phyloP scores from a whole-genome alignment of 2,797 vertebrate genomes.

The Philypnodon macrostomus region DNA sequence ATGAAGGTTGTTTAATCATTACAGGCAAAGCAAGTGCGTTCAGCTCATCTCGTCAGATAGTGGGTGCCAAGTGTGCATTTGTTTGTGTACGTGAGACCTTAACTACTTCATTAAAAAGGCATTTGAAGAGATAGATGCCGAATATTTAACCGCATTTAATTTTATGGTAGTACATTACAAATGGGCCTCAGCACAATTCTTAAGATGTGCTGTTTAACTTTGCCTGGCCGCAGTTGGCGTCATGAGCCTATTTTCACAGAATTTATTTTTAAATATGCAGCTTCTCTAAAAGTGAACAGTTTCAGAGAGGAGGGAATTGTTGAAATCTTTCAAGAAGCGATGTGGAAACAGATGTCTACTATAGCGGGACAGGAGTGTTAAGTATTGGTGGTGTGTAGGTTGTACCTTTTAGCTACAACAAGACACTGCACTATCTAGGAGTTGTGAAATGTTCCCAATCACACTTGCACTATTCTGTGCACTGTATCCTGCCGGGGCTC shows the following conservation, averaged over 20 bases:
- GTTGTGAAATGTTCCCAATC: no score
- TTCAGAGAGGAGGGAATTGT: no score
- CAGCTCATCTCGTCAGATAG: slow-evolving; percentile 48
- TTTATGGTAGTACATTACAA: slow-evolving; percentile 43
- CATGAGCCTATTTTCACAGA: background rate
- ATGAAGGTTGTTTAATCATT: slow-evolving; percentile 74
- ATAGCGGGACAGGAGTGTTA: no score
- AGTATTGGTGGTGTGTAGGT: no score
- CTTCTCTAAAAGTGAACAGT: background rate
- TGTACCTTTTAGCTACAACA: no score
- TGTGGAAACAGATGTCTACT: no score
- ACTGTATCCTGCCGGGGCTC: no score
- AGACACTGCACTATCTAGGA: no score
- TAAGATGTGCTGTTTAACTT: slow-evolving; percentile 27
- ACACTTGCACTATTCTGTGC: no score
- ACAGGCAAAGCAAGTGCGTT: slow-evolving; percentile 48
- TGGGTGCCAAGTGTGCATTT: slow-evolving; percentile 62
- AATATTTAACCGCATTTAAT: slow-evolving; percentile 51
- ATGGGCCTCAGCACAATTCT: slow-evolving; percentile 43
- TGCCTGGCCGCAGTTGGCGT: slow-evolving; percentile 11
- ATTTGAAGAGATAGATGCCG: slow-evolving; percentile 64
- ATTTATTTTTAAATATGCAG: background rate
- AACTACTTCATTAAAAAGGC: slow-evolving; percentile 75
- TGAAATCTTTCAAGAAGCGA: no score
- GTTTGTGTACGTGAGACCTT: slow-evolving; percentile 54